Conservation (phyloP, 1,140 invertebrate species). For the Drosophila aff. region DNA sequence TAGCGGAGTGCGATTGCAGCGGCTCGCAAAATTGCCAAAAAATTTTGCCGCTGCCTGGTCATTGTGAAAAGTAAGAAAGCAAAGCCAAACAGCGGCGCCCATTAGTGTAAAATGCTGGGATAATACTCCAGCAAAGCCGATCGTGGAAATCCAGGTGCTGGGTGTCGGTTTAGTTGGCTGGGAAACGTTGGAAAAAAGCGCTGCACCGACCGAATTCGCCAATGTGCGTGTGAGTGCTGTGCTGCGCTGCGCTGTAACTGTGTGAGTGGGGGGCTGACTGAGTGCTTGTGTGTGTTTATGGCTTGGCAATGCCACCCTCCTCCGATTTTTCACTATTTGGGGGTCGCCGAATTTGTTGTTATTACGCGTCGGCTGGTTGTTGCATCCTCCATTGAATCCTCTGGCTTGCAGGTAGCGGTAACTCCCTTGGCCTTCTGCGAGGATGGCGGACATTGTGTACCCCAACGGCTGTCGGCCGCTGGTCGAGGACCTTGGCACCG, state of each 20-base stretch:
- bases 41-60: constrained; percentile 41
- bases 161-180: constrained; percentile 7
- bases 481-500: constrained; percentile 95
- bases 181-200: constrained; percentile 21
- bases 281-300: constrained; percentile 41
- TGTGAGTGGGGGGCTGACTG: constrained; percentile 24
- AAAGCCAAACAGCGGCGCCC: constrained; percentile 5
- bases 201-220: constrained; percentile 27
- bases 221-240: constrained; percentile 30
- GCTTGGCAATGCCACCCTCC: constrained; percentile 74
- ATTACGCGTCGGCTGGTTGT: constrained; percentile 10
- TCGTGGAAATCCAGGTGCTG: not conserved
- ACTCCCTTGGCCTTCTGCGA: constrained; percentile 27
- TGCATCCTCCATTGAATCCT: constrained; percentile 25
- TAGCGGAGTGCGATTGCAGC: constrained; percentile 18
- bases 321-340: constrained; percentile 73
- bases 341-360: constrained; percentile 54
- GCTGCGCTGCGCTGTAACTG: constrained; percentile 16
- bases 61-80: constrained; percentile 51
- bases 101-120: constrained; percentile 2
- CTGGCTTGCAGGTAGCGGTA: constrained; percentile 23
- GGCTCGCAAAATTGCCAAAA: constrained; percentile 44
- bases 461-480: constrained; percentile 94
- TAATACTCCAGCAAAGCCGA: not conserved
- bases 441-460: constrained; percentile 90